These are phyloP conservation scores for Zosterops japonicus DNA, from an alignment of 2,113 vertebrate species.

Conservation along the genomic window DNA sequence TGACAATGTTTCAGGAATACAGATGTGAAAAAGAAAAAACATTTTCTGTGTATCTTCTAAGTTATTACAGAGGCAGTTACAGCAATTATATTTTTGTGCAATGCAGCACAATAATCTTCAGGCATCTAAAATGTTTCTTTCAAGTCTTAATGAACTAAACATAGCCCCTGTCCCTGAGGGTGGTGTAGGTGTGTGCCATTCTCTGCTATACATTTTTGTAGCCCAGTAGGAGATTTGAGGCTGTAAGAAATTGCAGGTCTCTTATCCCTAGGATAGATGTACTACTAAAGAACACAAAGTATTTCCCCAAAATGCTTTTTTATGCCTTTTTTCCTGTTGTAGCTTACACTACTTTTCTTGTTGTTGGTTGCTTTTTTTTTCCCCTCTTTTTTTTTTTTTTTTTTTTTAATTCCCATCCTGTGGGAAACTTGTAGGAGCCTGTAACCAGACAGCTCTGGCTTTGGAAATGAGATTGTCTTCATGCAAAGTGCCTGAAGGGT, in stretches of 20 bases:
- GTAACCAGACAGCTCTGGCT: not conserved
- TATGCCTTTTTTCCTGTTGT: not conserved
- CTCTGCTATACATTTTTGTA: not conserved
- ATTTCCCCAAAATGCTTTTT: not conserved
- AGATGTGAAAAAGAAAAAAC: not conserved
- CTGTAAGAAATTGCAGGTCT: not conserved
- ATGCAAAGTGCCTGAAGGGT: not conserved
- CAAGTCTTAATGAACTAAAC: not conserved
- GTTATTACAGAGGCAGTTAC: not conserved
- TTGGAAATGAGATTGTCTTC: not conserved
- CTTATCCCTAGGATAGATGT: not conserved
- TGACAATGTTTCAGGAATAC: not conserved
- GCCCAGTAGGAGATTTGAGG: not conserved
- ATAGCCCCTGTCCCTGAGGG: not conserved
- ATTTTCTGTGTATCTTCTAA: not conserved
- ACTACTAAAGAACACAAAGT: not conserved
- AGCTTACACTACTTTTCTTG: not conserved
- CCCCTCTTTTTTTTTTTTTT: not conserved
- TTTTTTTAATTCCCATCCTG: not conserved
- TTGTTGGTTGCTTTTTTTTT: not conserved
- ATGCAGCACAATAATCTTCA: not conserved
- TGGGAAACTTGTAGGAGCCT: not conserved
- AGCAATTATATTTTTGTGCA: not conserved
- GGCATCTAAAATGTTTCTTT: not conserved
- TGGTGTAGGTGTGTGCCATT: fast-evolving